Conservation (phyloP, 2,113 vertebrate genomes). For the Mixornis gularis region DNA sequence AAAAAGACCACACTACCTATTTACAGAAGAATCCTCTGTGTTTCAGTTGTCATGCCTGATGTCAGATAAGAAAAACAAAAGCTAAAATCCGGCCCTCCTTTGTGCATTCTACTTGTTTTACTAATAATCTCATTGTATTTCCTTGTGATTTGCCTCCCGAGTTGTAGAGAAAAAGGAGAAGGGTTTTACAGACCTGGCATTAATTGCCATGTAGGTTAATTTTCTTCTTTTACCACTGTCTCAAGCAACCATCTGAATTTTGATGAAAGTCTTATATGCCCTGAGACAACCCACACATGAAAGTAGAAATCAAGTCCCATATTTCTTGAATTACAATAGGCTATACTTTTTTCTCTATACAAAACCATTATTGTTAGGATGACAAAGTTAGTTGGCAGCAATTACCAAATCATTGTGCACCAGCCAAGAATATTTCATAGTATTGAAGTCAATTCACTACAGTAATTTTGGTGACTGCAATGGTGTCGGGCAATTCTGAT, state of each 20-base stretch:
- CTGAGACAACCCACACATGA: fast-evolving
- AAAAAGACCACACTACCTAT: not conserved
- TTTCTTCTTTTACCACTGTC: not conserved
- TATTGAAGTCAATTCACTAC: not conserved
- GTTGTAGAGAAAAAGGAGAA: not conserved
- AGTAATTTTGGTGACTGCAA: not conserved
- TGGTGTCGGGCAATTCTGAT: not conserved
- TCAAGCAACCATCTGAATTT: not conserved
- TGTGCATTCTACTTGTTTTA: not conserved
- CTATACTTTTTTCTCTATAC: not conserved
- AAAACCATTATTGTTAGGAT: not conserved
- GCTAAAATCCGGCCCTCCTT: not conserved
- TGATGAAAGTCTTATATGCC: not conserved
- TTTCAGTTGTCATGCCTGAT: not conserved
- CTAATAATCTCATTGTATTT: not conserved
- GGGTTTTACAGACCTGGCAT: not conserved
- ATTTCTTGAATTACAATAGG: not conserved
- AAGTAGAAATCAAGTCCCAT: not conserved
- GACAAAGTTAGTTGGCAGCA: not conserved
- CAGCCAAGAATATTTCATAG: not conserved
- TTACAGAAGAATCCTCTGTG: not conserved
- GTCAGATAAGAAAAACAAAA: not conserved
- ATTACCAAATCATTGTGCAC: not conserved
- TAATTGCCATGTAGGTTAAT: not conserved
- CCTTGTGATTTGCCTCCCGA: not conserved